Percentiles rank a stretch among this genome's conserved stretches.
Conservation (phyloP, 2,888 invertebrate genomes). For the Coelopa pilipes region DNA sequence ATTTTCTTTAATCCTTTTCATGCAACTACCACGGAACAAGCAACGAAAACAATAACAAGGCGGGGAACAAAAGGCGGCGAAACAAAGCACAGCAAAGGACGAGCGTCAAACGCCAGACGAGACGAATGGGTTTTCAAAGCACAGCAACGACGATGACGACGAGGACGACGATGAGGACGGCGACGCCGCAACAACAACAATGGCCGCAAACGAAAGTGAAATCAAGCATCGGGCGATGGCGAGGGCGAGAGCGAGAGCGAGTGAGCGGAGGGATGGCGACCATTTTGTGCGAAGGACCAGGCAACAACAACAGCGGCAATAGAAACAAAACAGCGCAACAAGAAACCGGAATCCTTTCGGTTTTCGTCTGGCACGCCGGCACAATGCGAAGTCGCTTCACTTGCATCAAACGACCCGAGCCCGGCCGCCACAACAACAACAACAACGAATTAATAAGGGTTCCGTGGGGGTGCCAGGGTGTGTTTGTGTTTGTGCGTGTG, state of each 20-base stretch:
- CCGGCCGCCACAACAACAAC: constrained; percentile 29
- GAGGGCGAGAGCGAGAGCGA: constrained; percentile 26
- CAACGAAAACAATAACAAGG: not conserved
- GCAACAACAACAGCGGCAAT: not conserved
- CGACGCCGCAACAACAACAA: constrained; percentile 38
- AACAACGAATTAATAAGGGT: constrained; percentile 50
- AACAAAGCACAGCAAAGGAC: constrained; percentile 1
- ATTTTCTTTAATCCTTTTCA: too few relatives aligned
- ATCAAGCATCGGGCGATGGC: constrained; percentile 33
- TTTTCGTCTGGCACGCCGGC: constrained; percentile 3
- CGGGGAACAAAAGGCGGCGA: constrained; percentile 3
- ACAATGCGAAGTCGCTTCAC: not conserved
- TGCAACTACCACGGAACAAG: not conserved
- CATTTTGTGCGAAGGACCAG: constrained; percentile 48
- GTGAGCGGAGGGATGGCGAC: constrained; percentile 52
- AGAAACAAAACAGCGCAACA: not conserved
- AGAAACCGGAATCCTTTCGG: constrained; percentile 27
- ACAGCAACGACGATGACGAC: constrained; percentile 7
- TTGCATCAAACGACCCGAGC: constrained; percentile 37
- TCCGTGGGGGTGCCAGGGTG: constrained; percentile 37
- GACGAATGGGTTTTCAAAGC: constrained; percentile 20
- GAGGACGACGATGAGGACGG: too few relatives aligned
- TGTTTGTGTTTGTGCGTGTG: constrained; percentile 10
- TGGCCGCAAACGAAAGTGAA: constrained; percentile 52
- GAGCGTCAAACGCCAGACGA: not conserved